Evolutionary conservation across 1,140 invertebrate genomes (phyloP), one percentile per base, ranked within the genome.

Genomic region (Ganaspis sp.): DNA sequence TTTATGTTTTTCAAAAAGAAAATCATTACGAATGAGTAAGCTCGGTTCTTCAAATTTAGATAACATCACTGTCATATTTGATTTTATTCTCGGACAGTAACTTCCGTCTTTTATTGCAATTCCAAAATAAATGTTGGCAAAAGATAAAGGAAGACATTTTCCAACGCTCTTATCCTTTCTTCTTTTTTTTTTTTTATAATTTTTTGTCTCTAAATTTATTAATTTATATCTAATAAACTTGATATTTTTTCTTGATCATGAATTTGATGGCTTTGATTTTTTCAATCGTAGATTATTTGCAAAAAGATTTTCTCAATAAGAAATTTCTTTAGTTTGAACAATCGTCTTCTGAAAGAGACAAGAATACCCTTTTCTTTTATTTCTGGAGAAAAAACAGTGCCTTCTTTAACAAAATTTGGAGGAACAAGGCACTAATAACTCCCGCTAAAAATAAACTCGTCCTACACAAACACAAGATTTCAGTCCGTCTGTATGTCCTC

Each of bases 371-470:
- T n/a, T 49, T 49, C 17, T 49, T 49, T 15, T n/a, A 49, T 49
- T 49, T 49, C n/a, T 49, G 12, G 4, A 40, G 8, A 4, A 4
- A 49, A 49, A 49, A 17, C n/a, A 4, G 45, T 49, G 45, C 45
- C 45, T 49, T 34, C 29, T 34, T 49, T 5, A 29, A 69, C 45
- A 70, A 79, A 81, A 84, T 73, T 81, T 26, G 79, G 79, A 83
- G 82, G 81, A 83, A 76, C 81, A 81, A 83, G 72, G 74, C 77
- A 79, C 77, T 69, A 71, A 79, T 64, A 77, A 70, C n/a, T 4
- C n/a, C 8, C 17, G 17, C 45, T 49, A 49, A 49, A 49, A 17
- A 49, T 49, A 49, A 49, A 49, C 38, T 54, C 64, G 73, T 38
- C 53, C 26, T 78, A 34, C 58, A 64, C 69, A 76, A 29, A 72